Evolutionary conservation across 2,113 vertebrate species (phyloP), one percentile per base, ranked within the genome.

Genomic region (Sitta europaea): DNA sequence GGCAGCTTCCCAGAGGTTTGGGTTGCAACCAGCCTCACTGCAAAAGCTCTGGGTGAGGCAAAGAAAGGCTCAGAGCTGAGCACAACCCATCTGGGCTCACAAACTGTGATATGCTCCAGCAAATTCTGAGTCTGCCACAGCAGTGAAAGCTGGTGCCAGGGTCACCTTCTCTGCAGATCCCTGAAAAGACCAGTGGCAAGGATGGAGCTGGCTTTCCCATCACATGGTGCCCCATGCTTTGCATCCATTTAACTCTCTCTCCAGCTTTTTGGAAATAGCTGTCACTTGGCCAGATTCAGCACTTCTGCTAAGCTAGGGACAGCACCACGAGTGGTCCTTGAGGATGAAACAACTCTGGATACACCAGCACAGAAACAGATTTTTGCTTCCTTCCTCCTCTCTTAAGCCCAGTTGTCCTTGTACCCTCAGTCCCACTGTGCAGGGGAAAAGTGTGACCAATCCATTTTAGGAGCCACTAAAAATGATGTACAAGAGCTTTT

Each of bases 401-500:
- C 67, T 78, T 67, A 86, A 84, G 75, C 36, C 67, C 55, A n/a
- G 55, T 66, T 0, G 23, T 92, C 82, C 86, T 93, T 84, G 82
- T 93, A 93, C 82, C 85, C 51, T 10, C 19, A 38, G 78, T 53
- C 92, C 90, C 75, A 77, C 59, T 67, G 67, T 1, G n/a, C 25
- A 53, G 43, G 61, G 93, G 40, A 10, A 48, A 93, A 94, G 72
- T 88, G 81, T 80, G 91, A 92, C 94, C 75, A 88, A 94, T 93
- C 85, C 63, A 74, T 94, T 96, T 93, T 67, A 90, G 86, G 96
- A 92, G 93, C 53, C 76, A 88, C 93, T 97, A 96, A 94, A 96
- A 95, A 93, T 94, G 80, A 96, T 91, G 80, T 94, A 95, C 86
- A 92, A 88, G 79, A 93, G 92, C 83, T 97, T 96, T 93, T 92